Evolutionary conservation across 1,140 invertebrate species (phyloP).

Genomic region (Anastatus disparis): DNA sequence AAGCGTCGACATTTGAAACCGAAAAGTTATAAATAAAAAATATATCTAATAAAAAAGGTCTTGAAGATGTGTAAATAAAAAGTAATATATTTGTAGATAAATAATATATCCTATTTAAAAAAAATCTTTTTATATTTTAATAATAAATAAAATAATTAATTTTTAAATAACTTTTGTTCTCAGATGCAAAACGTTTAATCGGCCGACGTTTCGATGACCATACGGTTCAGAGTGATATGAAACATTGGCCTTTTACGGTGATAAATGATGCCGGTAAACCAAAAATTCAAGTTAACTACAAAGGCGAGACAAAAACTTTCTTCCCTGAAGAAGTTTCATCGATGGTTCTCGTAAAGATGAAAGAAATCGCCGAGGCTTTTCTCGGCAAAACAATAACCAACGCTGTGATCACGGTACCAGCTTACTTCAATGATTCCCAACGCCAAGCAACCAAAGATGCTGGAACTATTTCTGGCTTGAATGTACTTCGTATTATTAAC

Average conservation of each 20-base stretch:
- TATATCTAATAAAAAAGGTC: no score
- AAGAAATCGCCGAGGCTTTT: conserved; percentile 76
- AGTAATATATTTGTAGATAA: no score
- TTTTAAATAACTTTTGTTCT: not conserved
- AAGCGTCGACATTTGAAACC: no score
- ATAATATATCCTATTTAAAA: no score
- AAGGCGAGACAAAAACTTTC: conserved; percentile 68
- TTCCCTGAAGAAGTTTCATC: conserved; percentile 59
- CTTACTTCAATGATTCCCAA: conserved; percentile 83
- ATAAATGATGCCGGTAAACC: conserved; percentile 75
- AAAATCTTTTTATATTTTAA: no score
- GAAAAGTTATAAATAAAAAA: no score
- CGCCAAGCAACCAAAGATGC: conserved; percentile 85
- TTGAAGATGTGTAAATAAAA: no score
- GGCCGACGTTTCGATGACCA: conserved; percentile 71
- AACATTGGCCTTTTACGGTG: conserved; percentile 81
- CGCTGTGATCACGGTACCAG: conserved; percentile 65
- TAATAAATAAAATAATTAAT: not conserved
- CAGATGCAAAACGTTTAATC: conserved; percentile 67
- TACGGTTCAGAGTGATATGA: conserved; percentile 80
- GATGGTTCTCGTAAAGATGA: conserved; percentile 74
- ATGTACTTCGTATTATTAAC: conserved; percentile 86
- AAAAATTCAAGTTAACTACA: conserved; percentile 72
- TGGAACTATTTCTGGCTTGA: conserved; percentile 71
- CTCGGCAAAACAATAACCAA: conserved; percentile 59